Evolutionary conservation across 2,888 invertebrate genomes (phyloP).

Genomic region (Eupsilia transversa): DNA sequence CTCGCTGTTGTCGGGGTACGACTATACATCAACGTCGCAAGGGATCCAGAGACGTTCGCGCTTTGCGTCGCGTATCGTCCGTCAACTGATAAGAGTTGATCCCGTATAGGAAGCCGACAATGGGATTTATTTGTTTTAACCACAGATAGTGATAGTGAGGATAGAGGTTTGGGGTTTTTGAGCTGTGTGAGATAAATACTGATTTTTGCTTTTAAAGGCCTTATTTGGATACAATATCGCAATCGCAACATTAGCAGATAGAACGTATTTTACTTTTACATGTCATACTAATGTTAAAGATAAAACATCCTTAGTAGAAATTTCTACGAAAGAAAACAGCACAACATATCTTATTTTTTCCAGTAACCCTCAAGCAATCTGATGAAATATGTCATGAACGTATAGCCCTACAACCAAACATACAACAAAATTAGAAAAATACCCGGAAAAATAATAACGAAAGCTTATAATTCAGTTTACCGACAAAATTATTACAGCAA

Average conservation of each 20-base stretch:
- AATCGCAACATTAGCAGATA: background rate
- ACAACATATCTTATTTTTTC: background rate
- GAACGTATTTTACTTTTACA: background rate
- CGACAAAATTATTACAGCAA: slow-evolving; percentile 42
- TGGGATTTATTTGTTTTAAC: slow-evolving; percentile 40
- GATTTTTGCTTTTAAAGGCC: background rate
- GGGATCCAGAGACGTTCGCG: slow-evolving; percentile 50
- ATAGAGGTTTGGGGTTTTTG: background rate
- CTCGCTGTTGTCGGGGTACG: slow-evolving; percentile 30
- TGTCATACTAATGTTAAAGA: background rate
- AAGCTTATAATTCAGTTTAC: slow-evolving; percentile 47
- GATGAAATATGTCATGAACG: slow-evolving; percentile 17
- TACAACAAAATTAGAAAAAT: slow-evolving; percentile 34
- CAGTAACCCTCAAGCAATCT: slow-evolving; percentile 14
- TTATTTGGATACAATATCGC: background rate
- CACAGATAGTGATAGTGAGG: slow-evolving; percentile 2
- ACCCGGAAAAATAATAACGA: slow-evolving; percentile 22
- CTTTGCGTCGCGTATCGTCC: slow-evolving; percentile 49
- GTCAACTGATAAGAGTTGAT: slow-evolving; percentile 56
- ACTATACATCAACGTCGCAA: slow-evolving; percentile 60
- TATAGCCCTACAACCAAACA: slow-evolving; percentile 14
- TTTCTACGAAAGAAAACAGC: background rate
- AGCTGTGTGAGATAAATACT: background rate
- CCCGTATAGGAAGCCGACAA: slow-evolving; percentile 13
- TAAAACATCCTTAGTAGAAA: background rate